These are phyloP conservation scores for Scrobipalpa atriplicella DNA, from an alignment of 2,888 invertebrate genomes.

Conservation along the genomic window DNA sequence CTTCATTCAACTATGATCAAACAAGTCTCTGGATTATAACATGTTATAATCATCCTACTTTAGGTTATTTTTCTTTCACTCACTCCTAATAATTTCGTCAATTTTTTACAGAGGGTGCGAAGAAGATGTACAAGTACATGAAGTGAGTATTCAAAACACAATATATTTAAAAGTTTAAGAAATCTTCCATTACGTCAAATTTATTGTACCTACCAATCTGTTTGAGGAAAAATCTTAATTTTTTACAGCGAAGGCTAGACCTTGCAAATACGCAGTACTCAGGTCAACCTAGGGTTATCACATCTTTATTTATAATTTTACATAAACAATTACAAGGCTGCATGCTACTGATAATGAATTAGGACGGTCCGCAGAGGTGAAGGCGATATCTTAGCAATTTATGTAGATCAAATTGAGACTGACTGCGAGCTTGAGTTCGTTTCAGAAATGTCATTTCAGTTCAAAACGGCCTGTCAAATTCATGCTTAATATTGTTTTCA, in stretches of 20 bases:
- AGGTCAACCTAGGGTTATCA: conserved; percentile 10
- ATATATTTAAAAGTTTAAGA: too few relatives aligned
- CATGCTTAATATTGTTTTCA: too few relatives aligned
- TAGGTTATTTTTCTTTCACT: too few relatives aligned
- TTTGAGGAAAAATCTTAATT: too few relatives aligned
- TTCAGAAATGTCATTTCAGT: too few relatives aligned
- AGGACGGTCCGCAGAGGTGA: conserved; percentile 50
- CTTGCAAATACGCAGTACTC: not conserved
- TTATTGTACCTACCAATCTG: too few relatives aligned
- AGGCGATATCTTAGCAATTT: conserved; percentile 35
- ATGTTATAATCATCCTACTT: too few relatives aligned
- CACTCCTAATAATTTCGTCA: not conserved
- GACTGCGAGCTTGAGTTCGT: not conserved
- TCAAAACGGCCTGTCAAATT: too few relatives aligned
- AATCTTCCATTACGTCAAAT: too few relatives aligned
- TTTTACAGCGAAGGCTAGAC: too few relatives aligned
- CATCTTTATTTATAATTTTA: conserved; percentile 12
- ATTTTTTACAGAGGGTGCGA: not conserved
- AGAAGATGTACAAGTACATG: not conserved
- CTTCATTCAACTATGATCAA: too few relatives aligned
- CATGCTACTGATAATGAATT: conserved; percentile 40
- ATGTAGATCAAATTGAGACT: not conserved
- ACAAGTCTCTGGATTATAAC: too few relatives aligned
- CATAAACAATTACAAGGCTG: conserved; percentile 23
- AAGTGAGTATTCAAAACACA: not conserved